These are phyloP conservation scores for Meteorus colon DNA, from an alignment of 2,888 invertebrate species.

Conservation along the genomic window DNA sequence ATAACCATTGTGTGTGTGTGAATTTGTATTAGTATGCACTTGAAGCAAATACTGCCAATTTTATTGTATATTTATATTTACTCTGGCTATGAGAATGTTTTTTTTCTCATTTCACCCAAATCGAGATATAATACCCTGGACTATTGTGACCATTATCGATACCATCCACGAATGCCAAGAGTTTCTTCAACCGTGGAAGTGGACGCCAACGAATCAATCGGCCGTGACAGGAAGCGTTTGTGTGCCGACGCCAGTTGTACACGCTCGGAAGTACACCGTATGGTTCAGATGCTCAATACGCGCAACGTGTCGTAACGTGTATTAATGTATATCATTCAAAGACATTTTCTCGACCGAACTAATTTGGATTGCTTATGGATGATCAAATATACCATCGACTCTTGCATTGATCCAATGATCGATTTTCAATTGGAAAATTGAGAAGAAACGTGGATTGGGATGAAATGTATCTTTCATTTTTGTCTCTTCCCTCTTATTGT, in stretches of 20 bases:
- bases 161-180: background rate
- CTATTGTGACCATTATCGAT: background rate
- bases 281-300: conserved; percentile 6
- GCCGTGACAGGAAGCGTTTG: conserved; percentile 47
- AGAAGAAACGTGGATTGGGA: background rate
- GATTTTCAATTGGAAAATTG: background rate
- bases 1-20: conserved; percentile 55
- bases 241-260: conserved; percentile 34
- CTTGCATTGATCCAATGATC: background rate
- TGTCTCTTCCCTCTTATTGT: background rate
- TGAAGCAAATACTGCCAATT: conserved; percentile 55
- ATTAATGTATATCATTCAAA: background rate
- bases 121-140: background rate
- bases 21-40: conserved; percentile 35
- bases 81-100: background rate
- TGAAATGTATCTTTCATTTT: background rate
- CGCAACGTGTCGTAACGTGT: background rate
- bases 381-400: background rate
- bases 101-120: background rate
- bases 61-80: conserved; percentile 52
- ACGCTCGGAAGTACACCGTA: conserved; percentile 23
- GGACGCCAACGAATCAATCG: conserved; percentile 46
- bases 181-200: conserved; percentile 11
- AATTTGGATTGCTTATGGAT: background rate
- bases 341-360: background rate